phyloP scores from a whole-genome alignment of 2,888 invertebrate genomes.

The Amblyjoppa fuscipennis region DNA sequence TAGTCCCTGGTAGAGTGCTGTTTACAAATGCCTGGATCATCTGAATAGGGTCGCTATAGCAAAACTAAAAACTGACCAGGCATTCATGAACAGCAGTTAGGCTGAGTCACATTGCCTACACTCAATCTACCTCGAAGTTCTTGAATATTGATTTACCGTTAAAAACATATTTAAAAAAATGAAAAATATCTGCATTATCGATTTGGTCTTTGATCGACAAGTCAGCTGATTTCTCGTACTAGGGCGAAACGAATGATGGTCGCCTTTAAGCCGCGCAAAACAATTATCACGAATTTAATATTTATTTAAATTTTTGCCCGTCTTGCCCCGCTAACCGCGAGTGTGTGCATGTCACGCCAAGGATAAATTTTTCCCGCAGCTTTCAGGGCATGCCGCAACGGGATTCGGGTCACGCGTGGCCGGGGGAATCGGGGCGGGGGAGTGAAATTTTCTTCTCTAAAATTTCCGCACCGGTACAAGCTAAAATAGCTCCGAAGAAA shows the following conservation, averaged over 20 bases:
- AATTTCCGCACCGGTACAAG: neutral
- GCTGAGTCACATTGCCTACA: neutral
- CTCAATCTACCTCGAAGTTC: neutral
- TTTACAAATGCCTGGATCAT: too few relatives aligned
- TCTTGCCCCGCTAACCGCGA: neutral
- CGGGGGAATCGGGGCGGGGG: conserved; percentile 1
- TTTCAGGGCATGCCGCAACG: conserved; percentile 58
- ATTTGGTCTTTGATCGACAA: neutral
- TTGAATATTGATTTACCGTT: neutral
- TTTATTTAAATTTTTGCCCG: neutral
- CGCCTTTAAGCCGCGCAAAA: neutral
- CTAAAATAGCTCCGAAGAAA: conserved; percentile 9
- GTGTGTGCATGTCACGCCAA: conserved; percentile 7
- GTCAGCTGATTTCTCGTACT: neutral
- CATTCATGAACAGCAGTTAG: too few relatives aligned
- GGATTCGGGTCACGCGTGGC: conserved; percentile 72
- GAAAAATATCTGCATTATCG: neutral
- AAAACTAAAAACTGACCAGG: too few relatives aligned
- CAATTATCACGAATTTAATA: neutral
- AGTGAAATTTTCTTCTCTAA: conserved; percentile 6
- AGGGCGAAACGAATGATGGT: neutral
- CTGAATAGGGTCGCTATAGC: too few relatives aligned
- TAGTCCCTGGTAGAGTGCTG: neutral
- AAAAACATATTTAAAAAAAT: neutral
- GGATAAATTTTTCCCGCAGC: conserved; percentile 65